phyloP scores from a whole-genome alignment of 2,888 invertebrate genomes.

The Drosophila recens region DNA sequence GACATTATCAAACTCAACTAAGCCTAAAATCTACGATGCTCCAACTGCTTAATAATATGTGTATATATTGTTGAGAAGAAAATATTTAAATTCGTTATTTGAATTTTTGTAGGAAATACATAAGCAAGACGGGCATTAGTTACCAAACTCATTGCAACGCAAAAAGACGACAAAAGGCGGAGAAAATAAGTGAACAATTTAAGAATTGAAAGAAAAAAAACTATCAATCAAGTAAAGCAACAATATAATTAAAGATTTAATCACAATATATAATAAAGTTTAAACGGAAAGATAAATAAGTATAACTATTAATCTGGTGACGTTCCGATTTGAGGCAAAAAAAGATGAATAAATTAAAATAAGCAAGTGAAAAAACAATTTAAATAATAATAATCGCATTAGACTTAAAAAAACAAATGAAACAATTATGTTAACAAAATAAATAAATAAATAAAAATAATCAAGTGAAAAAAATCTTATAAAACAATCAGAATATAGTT shows the following conservation, averaged over 20 bases:
- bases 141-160: constrained; percentile 50
- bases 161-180: constrained; percentile 58
- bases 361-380: no score
- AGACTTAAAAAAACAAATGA: no score
- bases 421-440: no score
- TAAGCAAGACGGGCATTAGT: constrained; percentile 54
- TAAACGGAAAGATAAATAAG: no score
- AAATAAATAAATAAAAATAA: no score
- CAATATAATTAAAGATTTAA: no score
- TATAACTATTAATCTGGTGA: neutral
- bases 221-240: neutral
- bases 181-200: constrained; percentile 24
- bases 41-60: constrained; percentile 36
- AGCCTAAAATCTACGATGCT: constrained; percentile 67
- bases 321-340: no score
- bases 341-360: no score
- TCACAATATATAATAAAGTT: neutral
- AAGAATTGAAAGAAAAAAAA: neutral
- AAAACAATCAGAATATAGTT: neutral
- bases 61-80: constrained; percentile 56
- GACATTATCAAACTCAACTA: constrained; percentile 75
- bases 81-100: constrained; percentile 66
- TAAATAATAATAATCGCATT: no score
- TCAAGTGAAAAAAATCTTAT: no score
- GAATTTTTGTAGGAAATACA: constrained; percentile 70